A percentile compares a stretch with the other conserved stretches of the same genome.
These are phyloP conservation scores for Sturmia bella DNA, from an alignment of 2,888 invertebrate species.

Conservation along the genomic window DNA sequence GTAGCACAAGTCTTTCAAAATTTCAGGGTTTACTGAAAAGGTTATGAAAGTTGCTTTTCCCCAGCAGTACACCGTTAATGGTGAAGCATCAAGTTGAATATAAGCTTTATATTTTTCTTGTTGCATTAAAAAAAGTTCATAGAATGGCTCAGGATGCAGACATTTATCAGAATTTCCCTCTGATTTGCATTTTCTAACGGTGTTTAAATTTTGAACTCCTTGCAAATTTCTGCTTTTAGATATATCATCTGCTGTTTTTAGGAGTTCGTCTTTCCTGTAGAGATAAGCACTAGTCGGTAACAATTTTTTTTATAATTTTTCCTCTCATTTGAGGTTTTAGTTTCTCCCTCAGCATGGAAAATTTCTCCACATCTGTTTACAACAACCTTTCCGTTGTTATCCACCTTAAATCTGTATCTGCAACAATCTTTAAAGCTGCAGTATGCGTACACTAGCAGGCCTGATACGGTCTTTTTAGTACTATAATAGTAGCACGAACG, in stretches of 20 bases:
- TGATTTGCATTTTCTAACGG: constrained; percentile 11
- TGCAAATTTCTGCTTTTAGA: constrained; percentile 8
- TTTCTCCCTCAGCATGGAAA: constrained; percentile 12
- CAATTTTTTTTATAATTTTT: constrained; percentile 20
- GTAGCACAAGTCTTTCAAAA: no score
- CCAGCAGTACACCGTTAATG: not conserved
- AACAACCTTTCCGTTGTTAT: constrained; percentile 4
- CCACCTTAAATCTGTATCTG: no score
- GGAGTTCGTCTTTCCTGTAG: constrained; percentile 16
- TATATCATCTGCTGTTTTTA: constrained; percentile 18
- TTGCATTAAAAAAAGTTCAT: constrained; percentile 12
- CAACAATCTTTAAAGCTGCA: no score
- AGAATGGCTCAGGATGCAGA: no score
- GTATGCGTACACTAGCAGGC: no score
- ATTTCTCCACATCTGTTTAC: constrained; percentile 1
- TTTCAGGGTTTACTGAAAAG: not conserved
- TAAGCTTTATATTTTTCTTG: not conserved
- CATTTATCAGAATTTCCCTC: constrained; percentile 9
- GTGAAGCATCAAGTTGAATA: not conserved
- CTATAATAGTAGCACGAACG: constrained; percentile 1
- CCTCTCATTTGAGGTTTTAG: constrained; percentile 8
- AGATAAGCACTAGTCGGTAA: constrained; percentile 16
- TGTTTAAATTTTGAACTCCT: constrained; percentile 1
- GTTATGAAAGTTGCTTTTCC: not conserved
- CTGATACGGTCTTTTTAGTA: not conserved